Evolutionary conservation across 2,888 invertebrate genomes (phyloP).

Genomic region (Drosophila diplacantha): DNA sequence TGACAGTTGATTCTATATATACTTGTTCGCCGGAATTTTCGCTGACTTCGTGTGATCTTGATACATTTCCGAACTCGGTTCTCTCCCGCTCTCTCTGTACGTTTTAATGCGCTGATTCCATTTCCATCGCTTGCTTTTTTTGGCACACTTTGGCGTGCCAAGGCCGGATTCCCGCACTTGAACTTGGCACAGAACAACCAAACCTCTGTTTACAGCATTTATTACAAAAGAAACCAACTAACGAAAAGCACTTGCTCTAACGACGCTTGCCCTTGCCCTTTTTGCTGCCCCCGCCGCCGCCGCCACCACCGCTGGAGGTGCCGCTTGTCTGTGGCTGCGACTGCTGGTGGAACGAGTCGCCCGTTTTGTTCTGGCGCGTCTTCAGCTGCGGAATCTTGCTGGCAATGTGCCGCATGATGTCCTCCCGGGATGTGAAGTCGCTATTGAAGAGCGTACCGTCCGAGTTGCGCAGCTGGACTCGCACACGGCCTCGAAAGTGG

Average conservation of each 20-base stretch:
- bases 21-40: slow-evolving; percentile 61
- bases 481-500: slow-evolving; percentile 89
- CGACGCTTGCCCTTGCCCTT: slow-evolving; percentile 77
- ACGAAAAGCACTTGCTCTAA: slow-evolving; percentile 41
- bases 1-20: slow-evolving; percentile 59
- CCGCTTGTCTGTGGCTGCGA: slow-evolving; percentile 49
- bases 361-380: slow-evolving; percentile 81
- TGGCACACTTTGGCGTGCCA: slow-evolving; percentile 39
- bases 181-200: slow-evolving; percentile 46
- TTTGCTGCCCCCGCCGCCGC: slow-evolving; percentile 70
- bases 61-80: slow-evolving; percentile 63
- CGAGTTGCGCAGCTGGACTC: slow-evolving; percentile 94
- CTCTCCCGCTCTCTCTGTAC: slow-evolving; percentile 25
- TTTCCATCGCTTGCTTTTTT: slow-evolving; percentile 13
- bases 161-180: slow-evolving; percentile 58
- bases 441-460: slow-evolving; percentile 87
- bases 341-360: slow-evolving; percentile 56
- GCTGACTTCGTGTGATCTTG: slow-evolving; percentile 65
- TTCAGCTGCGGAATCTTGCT: slow-evolving; percentile 95
- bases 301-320: slow-evolving; percentile 54
- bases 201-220: slow-evolving; percentile 43
- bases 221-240: slow-evolving; percentile 59
- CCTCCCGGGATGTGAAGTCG: slow-evolving; percentile 86
- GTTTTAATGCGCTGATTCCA: slow-evolving; percentile 23
- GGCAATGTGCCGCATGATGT: slow-evolving; percentile 87